Evolutionary conservation across 1,140 invertebrate species (phyloP), one percentile per base, ranked within the genome.

Genomic region (Lepidurus couesii): DNA sequence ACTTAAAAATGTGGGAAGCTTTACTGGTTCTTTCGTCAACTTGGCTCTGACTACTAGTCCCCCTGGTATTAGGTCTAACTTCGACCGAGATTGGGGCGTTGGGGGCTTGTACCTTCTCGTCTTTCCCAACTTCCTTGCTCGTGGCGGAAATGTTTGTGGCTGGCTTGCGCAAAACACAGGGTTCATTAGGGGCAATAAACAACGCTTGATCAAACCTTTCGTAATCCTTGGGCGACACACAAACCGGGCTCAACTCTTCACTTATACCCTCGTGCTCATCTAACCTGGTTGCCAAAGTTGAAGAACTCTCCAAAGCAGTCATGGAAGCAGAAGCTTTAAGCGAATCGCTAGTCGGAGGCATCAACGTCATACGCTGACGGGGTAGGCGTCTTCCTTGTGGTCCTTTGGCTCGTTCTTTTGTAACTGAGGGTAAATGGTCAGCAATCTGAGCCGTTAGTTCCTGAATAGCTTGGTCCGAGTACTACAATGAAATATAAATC

Each of bases 371-470:
- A 13, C 78, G 44, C 76, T 82, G 81, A 13, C 81, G 81, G 2
- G 83, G 83, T 34, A 83, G 75, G 7, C 83, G 80, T n/a, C 83
- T 75, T 65, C 83, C 83, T 53, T 81, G 81, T 21, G 83, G 83
- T 42, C 83, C 83, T 75, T 80, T 81, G 8, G 79, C 81, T 42
- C 83, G 47, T 11, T 82, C 79, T 78, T 83, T 83, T 2, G 83
- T 83, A 5, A 82, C 77, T 42, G 73, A 79, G n/a, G 74, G 73
- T 75, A 79, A 75, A 47, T 75, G 78, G 26, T 74, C 78, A 1
- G 4, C 78, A 16, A 21, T 65, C 53, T 65, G 53, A 13, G 53
- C 16, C 16, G 53, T 21, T 21, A 65, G 53, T n/a, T 65, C 53
- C 53, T 65, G 53, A 13, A 65, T 65, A 21, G 53, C 53, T 65